Base-by-base conservation (phyloP, 2,113 vertebrate genomes). In the Sciurus niger region DNA sequence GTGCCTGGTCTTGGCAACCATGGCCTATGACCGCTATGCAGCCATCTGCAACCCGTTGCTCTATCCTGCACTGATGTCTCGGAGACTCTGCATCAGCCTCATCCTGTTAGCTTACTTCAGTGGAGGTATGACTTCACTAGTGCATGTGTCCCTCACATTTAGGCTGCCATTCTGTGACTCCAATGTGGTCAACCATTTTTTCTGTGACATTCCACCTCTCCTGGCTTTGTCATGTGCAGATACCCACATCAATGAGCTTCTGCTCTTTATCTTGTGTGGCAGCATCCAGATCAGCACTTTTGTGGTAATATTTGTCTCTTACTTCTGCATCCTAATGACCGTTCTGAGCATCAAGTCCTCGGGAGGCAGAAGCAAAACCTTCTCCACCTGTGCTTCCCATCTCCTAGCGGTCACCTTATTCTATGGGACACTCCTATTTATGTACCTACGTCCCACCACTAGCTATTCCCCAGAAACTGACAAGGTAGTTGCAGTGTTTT, bases 301-400 rank as follows among this genome's bases (percentile, higher is more conserved):
- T 1, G 11, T 96, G 72, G 28, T 97, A 74, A 97, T 98, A 2
- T 20, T 72, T 0, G 14, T 91, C 70, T 98, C 97, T 4, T 97
- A 97, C 1, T 1, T 74, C 48, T 94, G 67, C 34, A 96, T 98
- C n/a, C 68, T 98, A 20, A 30, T 84, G 34, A 85, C 97, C 24
- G 20, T 97, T 40, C 34, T 97, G 72, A 55, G 2, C 58, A 87
- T 97, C 48, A 97, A 18, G 0, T 96, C 84, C 2, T 77, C 87
- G 2, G 86, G 53, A 0, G 72, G 95, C 6, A 96, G 88, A 58
- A 83, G 85, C 48, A 97, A 98, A 96, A 85, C 97, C 0, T 97
- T 98, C 73, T 98, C 74, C 7, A 98, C 97, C 0, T 98, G 98
- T n/a, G 28, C 89, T 11, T 98, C 98, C 65, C 98, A 98, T 55